These are phyloP conservation scores for Leptinotarsa texana DNA, from an alignment of 1,140 invertebrate genomes.

Conservation along the genomic window DNA sequence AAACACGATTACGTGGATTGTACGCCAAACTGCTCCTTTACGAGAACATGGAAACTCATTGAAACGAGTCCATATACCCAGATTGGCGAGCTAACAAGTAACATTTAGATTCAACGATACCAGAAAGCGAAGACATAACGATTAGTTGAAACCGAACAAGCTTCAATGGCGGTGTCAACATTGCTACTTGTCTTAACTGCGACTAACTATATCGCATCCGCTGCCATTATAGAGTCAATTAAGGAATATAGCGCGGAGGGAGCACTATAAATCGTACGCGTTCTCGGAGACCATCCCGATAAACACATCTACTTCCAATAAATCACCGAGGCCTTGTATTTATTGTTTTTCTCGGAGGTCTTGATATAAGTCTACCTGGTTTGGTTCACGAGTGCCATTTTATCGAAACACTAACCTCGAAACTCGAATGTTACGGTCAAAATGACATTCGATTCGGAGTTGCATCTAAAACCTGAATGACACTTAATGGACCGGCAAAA, in stretches of 20 bases:
- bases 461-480: too few relatives aligned
- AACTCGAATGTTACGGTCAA: too few relatives aligned
- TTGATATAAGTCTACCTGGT: neutral
- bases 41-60: neutral
- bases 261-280: conserved; percentile 44
- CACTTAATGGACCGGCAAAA: too few relatives aligned
- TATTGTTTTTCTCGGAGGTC: conserved; percentile 8
- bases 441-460: too few relatives aligned
- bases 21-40: neutral
- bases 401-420: too few relatives aligned
- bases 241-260: conserved; percentile 42
- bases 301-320: conserved; percentile 18
- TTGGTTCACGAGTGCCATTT: too few relatives aligned
- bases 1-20: neutral
- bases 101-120: conserved; percentile 21
- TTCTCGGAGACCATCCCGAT: conserved; percentile 43
- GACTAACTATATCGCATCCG: conserved; percentile 33
- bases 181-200: conserved; percentile 35
- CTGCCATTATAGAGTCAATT: conserved; percentile 47
- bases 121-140: conserved; percentile 30
- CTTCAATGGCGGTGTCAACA: conserved; percentile 20
- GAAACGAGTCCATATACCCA: conserved; percentile 13
- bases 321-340: neutral
- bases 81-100: neutral
- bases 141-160: conserved; percentile 32